phyloP scores from a whole-genome alignment of 2,888 invertebrate species.

The Oeneis ivallda region DNA sequence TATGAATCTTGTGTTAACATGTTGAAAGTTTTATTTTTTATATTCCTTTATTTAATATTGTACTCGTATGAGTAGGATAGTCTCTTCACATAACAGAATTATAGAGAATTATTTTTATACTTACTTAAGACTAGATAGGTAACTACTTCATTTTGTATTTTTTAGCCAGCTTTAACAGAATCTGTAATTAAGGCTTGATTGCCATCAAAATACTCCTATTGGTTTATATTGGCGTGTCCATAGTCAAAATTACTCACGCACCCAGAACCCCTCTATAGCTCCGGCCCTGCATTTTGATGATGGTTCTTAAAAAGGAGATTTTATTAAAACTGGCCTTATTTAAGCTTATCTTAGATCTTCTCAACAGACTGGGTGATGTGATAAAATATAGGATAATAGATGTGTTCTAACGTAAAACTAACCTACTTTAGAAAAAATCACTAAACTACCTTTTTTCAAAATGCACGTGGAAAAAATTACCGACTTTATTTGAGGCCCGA shows the following conservation, averaged over 20 bases:
- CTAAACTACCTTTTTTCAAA: not conserved
- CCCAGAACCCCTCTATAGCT: not conserved
- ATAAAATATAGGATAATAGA: constrained; percentile 24
- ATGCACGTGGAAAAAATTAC: not conserved
- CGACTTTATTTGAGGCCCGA: not conserved
- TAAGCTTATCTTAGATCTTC: constrained; percentile 24
- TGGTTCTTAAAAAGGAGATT: constrained; percentile 8
- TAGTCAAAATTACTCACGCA: not conserved
- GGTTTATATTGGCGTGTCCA: not conserved
- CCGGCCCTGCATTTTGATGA: not conserved
- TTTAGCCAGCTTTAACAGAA: constrained; percentile 5
- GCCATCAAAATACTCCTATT: not conserved
- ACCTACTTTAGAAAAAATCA: not conserved
- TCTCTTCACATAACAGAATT: not conserved
- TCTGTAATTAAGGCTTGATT: not conserved
- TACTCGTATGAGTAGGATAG: not conserved
- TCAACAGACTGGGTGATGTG: constrained; percentile 39
- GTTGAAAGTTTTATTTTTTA: constrained; percentile 4
- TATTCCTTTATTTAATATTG: not conserved
- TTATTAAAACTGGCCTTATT: constrained; percentile 10
- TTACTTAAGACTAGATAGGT: not conserved
- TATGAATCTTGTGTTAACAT: not conserved
- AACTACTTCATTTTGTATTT: not conserved
- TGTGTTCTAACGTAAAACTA: not conserved
- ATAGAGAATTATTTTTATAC: constrained; percentile 15